Evolutionary conservation across 2,888 invertebrate species (phyloP).

Genomic region (Acrobasis consociella): DNA sequence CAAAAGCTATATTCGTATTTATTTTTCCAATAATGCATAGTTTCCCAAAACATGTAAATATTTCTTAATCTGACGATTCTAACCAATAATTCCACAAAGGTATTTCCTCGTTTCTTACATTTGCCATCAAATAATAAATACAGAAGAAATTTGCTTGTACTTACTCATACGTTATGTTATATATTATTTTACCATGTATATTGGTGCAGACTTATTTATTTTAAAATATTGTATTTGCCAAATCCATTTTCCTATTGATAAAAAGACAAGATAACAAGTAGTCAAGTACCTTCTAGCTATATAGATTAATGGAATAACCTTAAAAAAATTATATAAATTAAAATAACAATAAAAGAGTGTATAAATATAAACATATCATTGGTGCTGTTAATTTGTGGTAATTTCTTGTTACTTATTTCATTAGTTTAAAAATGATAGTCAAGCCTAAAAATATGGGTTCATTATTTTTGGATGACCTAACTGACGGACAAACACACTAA

Average conservation of each 20-base stretch:
- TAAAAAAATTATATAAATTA: not conserved
- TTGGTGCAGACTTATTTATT: too few species aligned
- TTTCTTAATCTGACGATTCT: not conserved
- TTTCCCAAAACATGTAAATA: not conserved
- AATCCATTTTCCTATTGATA: not conserved
- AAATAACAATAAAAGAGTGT: too few species aligned
- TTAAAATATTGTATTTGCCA: not conserved
- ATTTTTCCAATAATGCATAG: not conserved
- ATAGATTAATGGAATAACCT: not conserved
- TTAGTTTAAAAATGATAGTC: too few species aligned
- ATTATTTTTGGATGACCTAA: too few species aligned
- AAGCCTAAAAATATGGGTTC: too few species aligned
- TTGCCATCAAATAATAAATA: too few species aligned
- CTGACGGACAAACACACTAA: too few species aligned
- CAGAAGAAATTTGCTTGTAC: too few species aligned
- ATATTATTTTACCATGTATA: too few species aligned
- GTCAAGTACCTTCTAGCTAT: too few species aligned
- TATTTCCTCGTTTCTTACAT: not conserved
- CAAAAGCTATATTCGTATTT: not conserved
- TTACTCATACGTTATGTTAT: too few species aligned
- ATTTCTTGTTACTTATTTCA: not conserved
- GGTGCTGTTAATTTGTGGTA: not conserved
- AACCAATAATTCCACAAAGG: not conserved
- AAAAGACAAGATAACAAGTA: not conserved
- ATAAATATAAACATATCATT: too few species aligned